Evolutionary conservation across 1,140 invertebrate genomes (phyloP).

Genomic region (Rhizoglyphus robini): DNA sequence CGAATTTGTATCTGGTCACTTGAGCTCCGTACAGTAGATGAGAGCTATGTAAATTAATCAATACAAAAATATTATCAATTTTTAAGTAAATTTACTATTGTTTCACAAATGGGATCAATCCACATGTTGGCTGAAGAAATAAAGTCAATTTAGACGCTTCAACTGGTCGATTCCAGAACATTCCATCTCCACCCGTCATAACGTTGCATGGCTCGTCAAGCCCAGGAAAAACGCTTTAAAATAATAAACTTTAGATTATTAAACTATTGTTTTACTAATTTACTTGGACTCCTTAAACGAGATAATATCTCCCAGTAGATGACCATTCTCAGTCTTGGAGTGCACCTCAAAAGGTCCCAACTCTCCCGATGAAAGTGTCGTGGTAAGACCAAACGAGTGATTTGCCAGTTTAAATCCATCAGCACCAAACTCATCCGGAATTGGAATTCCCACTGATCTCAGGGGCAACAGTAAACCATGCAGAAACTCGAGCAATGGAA

Average conservation of each 20-base stretch:
- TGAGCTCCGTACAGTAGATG: background rate
- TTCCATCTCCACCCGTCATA: slow-evolving; percentile 6
- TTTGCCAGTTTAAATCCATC: slow-evolving; percentile 1
- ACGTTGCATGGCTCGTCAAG: background rate
- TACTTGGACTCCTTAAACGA: background rate
- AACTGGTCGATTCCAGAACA: slow-evolving; percentile 5
- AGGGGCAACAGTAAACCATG: background rate
- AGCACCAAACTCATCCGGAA: slow-evolving; percentile 1
- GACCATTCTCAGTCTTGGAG: background rate
- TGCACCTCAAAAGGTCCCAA: background rate
- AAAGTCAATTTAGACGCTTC: background rate
- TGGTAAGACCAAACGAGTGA: slow-evolving; percentile 1
- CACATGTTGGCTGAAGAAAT: slow-evolving; percentile 6
- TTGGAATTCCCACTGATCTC: slow-evolving; percentile 10
- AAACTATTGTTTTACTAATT: background rate
- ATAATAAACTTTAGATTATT: background rate
- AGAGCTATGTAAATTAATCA: background rate
- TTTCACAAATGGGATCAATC: background rate
- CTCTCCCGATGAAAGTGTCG: background rate
- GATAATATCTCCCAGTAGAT: slow-evolving; percentile 7
- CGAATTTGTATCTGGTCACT: background rate
- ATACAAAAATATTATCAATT: background rate
- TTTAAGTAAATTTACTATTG: background rate
- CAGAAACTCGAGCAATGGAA: background rate
- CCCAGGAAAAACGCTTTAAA: background rate